Base-by-base conservation (phyloP, 2,113 vertebrate genomes). In the Gavia stellata region DNA sequence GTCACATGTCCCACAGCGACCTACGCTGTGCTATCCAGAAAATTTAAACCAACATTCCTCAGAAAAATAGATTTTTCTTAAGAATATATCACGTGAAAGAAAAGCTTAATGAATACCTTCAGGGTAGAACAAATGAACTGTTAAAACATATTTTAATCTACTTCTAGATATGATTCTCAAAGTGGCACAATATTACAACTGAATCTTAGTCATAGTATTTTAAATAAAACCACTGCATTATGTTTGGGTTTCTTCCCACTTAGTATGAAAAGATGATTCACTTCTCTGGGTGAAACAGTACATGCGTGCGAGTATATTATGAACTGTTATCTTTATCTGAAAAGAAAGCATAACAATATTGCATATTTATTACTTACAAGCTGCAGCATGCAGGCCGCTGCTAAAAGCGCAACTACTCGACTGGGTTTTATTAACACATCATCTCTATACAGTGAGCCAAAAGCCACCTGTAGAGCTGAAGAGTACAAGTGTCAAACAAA, bases 381-480 rank as follows among this genome's bases (percentile, higher is more conserved):
- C 94, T 99, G 99, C 47, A 99, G 98, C 99, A 99, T 99, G 97
- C 98, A 99, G 88, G 99, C 99, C 84, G 99, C 99, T 16, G 99
- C 99, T 75, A 99, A 97, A 95, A 99, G 99, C 74, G 99, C 99
- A 87, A 99, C 97, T 9, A 99, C 99, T 33, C 99, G 98, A 80
- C 99, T 99, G 94, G 99, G 99, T 71, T 99, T 99, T 95, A 99
- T 99, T 66, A 99, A 96, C 36, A 99, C 99, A 23, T 99, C 99
- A 4, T 99, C 99, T 40, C 99, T 98, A 96, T 99, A 99, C 25
- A 99, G 97, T 0, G 99, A 99, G 70, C 99, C 99, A 96, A 99
- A 99, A 1, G 99, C 99, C 49, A 99, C 99, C 97, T 99, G 99
- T 12, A 99, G 98, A 83, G 99, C 99, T 99, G 81, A 20, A 67